Evolutionary conservation across 1,140 invertebrate genomes (phyloP).

Genomic region (Zaprionus capensis): DNA sequence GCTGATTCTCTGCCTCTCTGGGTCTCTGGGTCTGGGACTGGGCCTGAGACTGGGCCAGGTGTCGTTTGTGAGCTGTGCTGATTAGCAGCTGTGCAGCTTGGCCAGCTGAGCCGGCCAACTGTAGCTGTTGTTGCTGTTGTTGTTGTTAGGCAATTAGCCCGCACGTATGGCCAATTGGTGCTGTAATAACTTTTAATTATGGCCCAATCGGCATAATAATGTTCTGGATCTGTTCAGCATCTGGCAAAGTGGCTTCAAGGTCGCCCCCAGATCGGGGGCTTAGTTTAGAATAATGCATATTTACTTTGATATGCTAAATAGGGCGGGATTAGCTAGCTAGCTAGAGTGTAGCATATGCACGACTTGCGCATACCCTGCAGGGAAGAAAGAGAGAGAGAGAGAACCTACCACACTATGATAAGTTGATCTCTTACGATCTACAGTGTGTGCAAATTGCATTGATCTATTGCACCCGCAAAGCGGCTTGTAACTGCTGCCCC

Average conservation of each 20-base stretch:
- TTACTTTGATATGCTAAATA: constrained; percentile 5
- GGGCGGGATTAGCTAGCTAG: not conserved
- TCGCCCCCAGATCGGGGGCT: not conserved
- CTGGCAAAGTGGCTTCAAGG: constrained; percentile 1
- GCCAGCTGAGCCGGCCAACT: constrained; percentile 7
- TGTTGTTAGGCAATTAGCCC: constrained; percentile 43
- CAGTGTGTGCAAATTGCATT: not conserved
- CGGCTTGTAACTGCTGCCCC: not conserved
- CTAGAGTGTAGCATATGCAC: not conserved
- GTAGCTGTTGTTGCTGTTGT: constrained; percentile 7
- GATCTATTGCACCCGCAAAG: not conserved
- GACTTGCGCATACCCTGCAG: not conserved
- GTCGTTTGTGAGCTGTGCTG: constrained; percentile 56
- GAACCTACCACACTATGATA: too few species aligned
- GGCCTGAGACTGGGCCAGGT: constrained; percentile 62
- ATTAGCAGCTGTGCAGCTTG: constrained; percentile 60
- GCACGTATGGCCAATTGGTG: constrained; percentile 62
- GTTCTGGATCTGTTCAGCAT: constrained; percentile 38
- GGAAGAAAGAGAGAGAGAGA: too few species aligned
- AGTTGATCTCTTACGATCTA: too few species aligned
- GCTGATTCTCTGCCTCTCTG: not conserved
- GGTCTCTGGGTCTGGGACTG: constrained; percentile 2
- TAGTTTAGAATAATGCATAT: not conserved
- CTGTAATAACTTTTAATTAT: constrained; percentile 77
- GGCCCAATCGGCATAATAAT: constrained; percentile 55